A percentile compares a stretch with the other conserved stretches of the same genome.
Conservation (phyloP, 2,888 invertebrate species). For the Sinotaia quadrata region DNA sequence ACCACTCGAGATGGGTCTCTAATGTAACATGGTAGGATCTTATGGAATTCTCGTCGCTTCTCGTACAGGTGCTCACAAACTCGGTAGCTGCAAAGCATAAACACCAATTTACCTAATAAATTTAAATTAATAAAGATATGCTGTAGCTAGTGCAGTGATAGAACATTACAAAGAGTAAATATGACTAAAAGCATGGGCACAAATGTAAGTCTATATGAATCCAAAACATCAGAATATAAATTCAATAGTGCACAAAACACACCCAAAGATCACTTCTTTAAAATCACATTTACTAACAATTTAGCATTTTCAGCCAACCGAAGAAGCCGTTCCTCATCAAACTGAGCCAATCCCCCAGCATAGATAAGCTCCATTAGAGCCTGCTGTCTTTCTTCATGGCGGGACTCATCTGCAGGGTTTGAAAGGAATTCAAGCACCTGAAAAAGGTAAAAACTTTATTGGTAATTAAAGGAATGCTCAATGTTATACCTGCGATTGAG, state of each 20-base stretch:
- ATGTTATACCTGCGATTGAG: no score
- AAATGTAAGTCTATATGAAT: no score
- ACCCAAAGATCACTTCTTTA: no score
- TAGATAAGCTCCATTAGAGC: constrained; percentile 81
- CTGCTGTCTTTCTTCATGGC: constrained; percentile 81
- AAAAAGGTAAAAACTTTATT: no score
- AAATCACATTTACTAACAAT: constrained; percentile 77
- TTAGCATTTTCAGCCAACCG: constrained; percentile 78
- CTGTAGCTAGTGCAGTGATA: background rate
- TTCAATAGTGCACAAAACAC: no score
- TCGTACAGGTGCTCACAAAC: constrained; percentile 83
- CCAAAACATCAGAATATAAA: no score
- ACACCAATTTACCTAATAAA: background rate
- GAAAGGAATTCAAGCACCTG: constrained; percentile 75
- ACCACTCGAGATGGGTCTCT: constrained; percentile 77
- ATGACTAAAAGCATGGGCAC: background rate
- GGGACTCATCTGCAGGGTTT: constrained; percentile 70
- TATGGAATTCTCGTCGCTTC: constrained; percentile 77
- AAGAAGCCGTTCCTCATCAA: constrained; percentile 77
- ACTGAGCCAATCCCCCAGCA: constrained; percentile 76
- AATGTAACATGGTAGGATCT: constrained; percentile 81
- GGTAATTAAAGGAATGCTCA: no score
- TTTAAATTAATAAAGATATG: background rate
- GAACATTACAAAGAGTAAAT: background rate
- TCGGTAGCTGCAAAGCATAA: constrained; percentile 77